A percentile compares a stretch with the other conserved stretches of the same genome.
Evolutionary conservation across 1,140 invertebrate species (phyloP).

Genomic region (Neuroterus valhalla): DNA sequence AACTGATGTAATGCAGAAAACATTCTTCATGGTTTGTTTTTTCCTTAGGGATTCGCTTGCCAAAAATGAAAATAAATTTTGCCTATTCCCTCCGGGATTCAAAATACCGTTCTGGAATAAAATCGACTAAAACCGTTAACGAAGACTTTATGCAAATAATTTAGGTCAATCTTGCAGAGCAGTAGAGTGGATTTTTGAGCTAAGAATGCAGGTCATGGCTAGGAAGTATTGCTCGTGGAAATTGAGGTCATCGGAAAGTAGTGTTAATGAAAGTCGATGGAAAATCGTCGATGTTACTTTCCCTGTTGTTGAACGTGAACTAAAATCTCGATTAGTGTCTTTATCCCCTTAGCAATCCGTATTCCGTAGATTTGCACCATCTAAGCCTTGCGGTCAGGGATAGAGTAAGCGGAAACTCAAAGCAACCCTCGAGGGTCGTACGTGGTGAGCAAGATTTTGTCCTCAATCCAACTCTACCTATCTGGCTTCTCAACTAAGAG

Average conservation of each 20-base stretch:
- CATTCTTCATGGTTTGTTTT: too few species aligned
- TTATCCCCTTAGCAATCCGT: not conserved
- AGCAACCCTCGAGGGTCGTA: slow-evolving; percentile 1
- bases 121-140: not conserved
- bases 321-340: slow-evolving; percentile 3
- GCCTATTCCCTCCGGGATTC: not conserved
- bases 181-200: not conserved
- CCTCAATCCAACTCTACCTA: not conserved
- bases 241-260: not conserved
- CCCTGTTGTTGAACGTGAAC: not conserved
- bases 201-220: not conserved
- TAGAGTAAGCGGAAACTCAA: not conserved
- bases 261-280: slow-evolving; percentile 14
- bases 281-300: slow-evolving; percentile 6
- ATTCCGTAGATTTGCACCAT: not conserved
- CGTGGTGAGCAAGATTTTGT: not conserved
- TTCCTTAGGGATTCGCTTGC: too few species aligned
- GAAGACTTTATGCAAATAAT: slow-evolving; percentile 1
- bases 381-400: not conserved
- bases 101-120: not conserved
- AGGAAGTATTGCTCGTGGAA: not conserved
- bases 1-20: too few species aligned
- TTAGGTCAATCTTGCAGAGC: not conserved
- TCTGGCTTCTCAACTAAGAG: not conserved
- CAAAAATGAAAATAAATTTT: not conserved